phyloP scores from a whole-genome alignment of 1,140 invertebrate genomes.

The Bathynomus jamesi region DNA sequence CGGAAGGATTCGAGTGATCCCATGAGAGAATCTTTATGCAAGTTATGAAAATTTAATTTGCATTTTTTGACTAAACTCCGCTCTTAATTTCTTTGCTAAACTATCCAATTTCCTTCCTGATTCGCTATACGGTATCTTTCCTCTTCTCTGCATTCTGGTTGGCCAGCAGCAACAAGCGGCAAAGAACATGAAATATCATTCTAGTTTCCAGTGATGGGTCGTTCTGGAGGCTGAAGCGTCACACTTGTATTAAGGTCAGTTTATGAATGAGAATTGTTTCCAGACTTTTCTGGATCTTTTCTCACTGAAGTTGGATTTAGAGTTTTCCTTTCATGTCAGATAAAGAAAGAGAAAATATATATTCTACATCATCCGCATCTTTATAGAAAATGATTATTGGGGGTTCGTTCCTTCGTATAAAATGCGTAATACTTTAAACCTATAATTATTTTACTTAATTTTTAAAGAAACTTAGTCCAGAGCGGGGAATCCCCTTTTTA shows the following conservation, averaged over 20 bases:
- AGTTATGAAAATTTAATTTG: not conserved
- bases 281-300: not conserved
- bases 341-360: not conserved
- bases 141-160: slow-evolving; percentile 1
- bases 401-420: not conserved
- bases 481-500: not conserved
- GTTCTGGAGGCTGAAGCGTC: not conserved
- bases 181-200: slow-evolving; percentile 1
- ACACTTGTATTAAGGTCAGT: slow-evolving; percentile 1
- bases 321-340: not conserved
- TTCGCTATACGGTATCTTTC: not conserved
- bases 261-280: slow-evolving; percentile 1
- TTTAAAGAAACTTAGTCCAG: not conserved
- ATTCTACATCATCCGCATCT: not conserved
- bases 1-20: not conserved
- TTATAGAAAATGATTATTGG: not conserved
- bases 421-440: not conserved
- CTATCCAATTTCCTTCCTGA: slow-evolving; percentile 1
- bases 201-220: not conserved
- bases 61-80: not conserved
- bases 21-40: not conserved
- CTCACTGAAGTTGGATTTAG: not conserved
- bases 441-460: not conserved
- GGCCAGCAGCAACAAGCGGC: not conserved
- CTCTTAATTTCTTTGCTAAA: slow-evolving; percentile 1